Evolutionary conservation across 1,140 invertebrate species (phyloP), one percentile per base, ranked within the genome.

Genomic region (fruit fly (Drosophila melanogaster)): DNA sequence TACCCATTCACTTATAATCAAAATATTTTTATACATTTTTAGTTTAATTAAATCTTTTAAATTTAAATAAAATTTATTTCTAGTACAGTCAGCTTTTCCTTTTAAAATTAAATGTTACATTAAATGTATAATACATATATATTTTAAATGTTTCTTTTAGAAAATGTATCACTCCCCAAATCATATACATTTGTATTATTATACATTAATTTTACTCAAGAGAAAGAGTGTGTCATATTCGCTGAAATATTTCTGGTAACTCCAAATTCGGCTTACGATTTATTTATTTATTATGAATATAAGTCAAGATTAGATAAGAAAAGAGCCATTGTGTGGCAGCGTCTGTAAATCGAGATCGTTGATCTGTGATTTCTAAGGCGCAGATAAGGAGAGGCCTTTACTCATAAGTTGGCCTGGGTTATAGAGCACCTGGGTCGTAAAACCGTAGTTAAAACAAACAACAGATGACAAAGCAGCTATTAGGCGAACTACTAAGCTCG

Each of bases 261-360:
- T 24, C 19, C 26, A 15, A 33, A 15, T 30, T 56, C n/a, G 60
- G 40, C 40, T 51, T 49, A 62, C 61, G 47, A 59, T 55, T 78
- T 57, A 78, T 77, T 58, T 37, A 69, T 69, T 71, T 77, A 78
- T 77, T 77, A 77, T 77, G 75, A 77, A 71, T 77, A 77, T 77
- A 78, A 77, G 75, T 77, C 75, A 78, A 77, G 75, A 77, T 77
- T 77, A 78, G 75, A 77, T 77, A 78, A 60, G 74, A 70, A 77
- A 71, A 59, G 73, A 56, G 66, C 50, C 72, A 67, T 76, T 71
- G 64, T 67, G 60, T 30, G 41, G 35, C 24, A 53, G 62, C 62
- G 66, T 74, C 56, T 47, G 49, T 74, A 74, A 75, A 30, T 53
- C 72, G 74, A 40, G 72, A 76, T 67, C 62, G 40, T 35, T 77